Base-by-base conservation (phyloP, 2,888 invertebrate species). In the Andrena bucephala region DNA sequence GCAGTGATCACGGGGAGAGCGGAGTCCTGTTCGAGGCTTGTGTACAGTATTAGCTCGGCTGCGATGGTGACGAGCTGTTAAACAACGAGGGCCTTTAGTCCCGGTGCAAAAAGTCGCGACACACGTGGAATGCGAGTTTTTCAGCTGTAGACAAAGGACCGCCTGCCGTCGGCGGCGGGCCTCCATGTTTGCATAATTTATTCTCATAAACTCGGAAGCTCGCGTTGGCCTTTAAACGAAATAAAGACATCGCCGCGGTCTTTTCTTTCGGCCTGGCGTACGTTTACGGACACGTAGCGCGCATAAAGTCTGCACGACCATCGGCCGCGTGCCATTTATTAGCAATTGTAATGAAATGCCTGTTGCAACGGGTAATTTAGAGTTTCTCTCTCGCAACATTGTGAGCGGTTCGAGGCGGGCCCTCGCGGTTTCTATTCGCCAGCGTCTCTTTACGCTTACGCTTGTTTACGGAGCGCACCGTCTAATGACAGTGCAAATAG, bases 401-500 rank as follows among this genome's bases (percentile, higher is more conserved):
- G 67, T 48, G 36, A 76, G 70, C 71, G 62, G 80, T 83, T 87
- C 83, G 24, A 57, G 72, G 63, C 63, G 68, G 62, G 54, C 63
- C 63, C 36, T 42, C 62, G 36, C 36, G 36, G 54, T 62, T 52
- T 10, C 57, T 24, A 50, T 57, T n/a, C 73, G 68, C 63, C 65
- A 71, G 33, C 72, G 65, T 77, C 77, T 24, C 65, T 29, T 16
- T 52, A 33, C 54, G 50, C 66, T 42, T 42, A 57, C 57, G 20
- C 72, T 80, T 79, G 75, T 83, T 75, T 81, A 85, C 83, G 81
- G 75, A 70, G 84, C 77, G 42, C 54, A 52, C 57, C 76, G 83
- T 85, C 90, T 92, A 92, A 92, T 90, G 91, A 89, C 91, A 91
- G 78, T 86, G 91, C 89, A 92, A 92, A 92, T 92, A 92, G 91